Evolutionary conservation across 2,797 vertebrate genomes (phyloP).

Genomic region (Acanthurus leucopareius): DNA sequence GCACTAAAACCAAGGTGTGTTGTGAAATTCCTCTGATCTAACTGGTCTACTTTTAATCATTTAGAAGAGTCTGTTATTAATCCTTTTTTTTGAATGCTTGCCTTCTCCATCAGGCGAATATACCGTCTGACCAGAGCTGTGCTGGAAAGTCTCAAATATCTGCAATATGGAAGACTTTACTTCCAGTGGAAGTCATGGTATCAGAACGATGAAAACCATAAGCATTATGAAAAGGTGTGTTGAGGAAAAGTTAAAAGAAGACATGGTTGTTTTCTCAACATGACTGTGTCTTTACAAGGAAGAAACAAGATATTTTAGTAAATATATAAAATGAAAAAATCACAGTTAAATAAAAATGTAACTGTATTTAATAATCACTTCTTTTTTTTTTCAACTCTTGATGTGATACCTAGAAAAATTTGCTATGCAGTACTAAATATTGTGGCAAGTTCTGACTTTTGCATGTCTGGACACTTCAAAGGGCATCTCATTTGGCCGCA

Average conservation of each 20-base stretch:
- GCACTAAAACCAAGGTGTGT: constrained; percentile 84
- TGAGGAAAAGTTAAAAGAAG: background rate
- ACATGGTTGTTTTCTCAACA: background rate
- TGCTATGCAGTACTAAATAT: background rate
- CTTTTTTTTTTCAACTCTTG: background rate
- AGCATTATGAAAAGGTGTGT: constrained; percentile 82
- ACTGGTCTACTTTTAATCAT: background rate
- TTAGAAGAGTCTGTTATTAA: background rate
- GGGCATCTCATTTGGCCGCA: constrained; percentile 83
- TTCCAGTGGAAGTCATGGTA: constrained; percentile 84
- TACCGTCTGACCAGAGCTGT: constrained; percentile 80
- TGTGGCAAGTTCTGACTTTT: background rate
- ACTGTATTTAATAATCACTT: background rate
- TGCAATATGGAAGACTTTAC: constrained; percentile 84
- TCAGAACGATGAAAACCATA: constrained; percentile 75
- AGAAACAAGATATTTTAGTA: background rate
- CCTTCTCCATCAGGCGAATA: constrained; percentile 69
- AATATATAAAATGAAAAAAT: background rate
- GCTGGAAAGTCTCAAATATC: constrained; percentile 83
- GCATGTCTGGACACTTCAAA: constrained; percentile 49
- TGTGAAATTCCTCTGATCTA: background rate
- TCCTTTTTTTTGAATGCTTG: background rate
- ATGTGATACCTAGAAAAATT: background rate
- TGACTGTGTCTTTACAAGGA: background rate
- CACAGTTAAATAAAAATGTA: background rate